phyloP scores from a whole-genome alignment of 2,113 vertebrate genomes.

The Eudyptes chrysolophus region DNA sequence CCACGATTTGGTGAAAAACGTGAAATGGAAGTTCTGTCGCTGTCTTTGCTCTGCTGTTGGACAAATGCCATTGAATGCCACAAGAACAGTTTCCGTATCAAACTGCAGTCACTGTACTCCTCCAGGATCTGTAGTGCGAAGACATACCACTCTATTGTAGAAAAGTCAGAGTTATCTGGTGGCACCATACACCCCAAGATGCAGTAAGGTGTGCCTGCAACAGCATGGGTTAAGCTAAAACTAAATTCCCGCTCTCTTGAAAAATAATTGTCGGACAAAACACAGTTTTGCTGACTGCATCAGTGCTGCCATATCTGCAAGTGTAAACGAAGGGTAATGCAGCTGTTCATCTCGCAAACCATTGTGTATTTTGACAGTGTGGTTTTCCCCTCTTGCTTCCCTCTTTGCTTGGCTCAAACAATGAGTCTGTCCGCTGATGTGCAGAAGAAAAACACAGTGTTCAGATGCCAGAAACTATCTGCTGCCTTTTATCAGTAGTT shows the following conservation, averaged over 20 bases:
- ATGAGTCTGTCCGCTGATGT: background rate
- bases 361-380: background rate
- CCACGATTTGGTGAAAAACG: background rate
- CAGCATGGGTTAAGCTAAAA: background rate
- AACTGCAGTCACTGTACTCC: background rate
- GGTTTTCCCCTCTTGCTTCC: slow-evolving; percentile 38
- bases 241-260: background rate
- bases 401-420: background rate
- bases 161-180: background rate
- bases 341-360: background rate
- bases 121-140: background rate
- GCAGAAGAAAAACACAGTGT: background rate
- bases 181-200: background rate
- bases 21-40: background rate
- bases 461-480: slow-evolving; percentile 11
- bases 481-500: slow-evolving; percentile 1
- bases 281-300: background rate
- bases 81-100: background rate
- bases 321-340: background rate
- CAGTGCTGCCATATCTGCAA: background rate
- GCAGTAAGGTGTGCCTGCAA: background rate
- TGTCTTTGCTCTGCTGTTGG: slow-evolving; percentile 52
- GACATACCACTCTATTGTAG: background rate
- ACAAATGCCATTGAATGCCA: background rate
- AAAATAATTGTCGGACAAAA: background rate